Evolutionary conservation across 1,140 invertebrate species (phyloP).

Genomic region (Babylonia areolata): DNA sequence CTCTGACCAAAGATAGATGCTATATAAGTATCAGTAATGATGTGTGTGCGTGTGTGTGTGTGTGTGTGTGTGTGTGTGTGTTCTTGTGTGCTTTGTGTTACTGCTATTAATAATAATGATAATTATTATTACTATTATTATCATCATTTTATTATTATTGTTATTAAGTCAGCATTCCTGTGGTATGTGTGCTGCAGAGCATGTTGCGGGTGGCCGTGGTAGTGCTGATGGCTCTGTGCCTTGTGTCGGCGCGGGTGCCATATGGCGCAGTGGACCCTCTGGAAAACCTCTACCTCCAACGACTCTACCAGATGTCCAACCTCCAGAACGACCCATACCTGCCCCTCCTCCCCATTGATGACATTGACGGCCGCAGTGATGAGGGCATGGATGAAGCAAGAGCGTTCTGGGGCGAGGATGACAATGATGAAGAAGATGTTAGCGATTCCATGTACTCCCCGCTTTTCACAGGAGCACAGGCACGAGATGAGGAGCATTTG

Average conservation of each 20-base stretch:
- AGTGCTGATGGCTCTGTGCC: slow-evolving; percentile 21
- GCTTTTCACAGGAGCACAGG: slow-evolving; percentile 45
- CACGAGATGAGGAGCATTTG: slow-evolving; percentile 92
- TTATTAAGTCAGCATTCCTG: too few relatives aligned
- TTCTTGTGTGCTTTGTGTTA: too few relatives aligned
- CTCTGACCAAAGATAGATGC: too few relatives aligned
- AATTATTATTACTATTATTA: too few relatives aligned
- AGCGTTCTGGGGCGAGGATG: slow-evolving; percentile 28
- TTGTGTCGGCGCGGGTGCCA: slow-evolving; percentile 27
- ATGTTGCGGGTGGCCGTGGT: slow-evolving; percentile 28
- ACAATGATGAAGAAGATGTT: neutral
- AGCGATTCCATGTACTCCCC: slow-evolving; percentile 34
- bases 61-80: too few relatives aligned
- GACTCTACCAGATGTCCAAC: slow-evolving; percentile 43
- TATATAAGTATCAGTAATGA: too few relatives aligned
- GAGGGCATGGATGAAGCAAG: slow-evolving; percentile 29
- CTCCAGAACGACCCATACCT: slow-evolving; percentile 37
- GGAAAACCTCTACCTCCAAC: slow-evolving; percentile 44
- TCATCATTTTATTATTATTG: too few relatives aligned
- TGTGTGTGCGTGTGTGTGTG: too few relatives aligned
- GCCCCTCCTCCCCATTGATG: slow-evolving; percentile 30
- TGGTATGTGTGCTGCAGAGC: neutral
- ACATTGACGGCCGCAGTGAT: slow-evolving; percentile 37
- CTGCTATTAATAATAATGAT: too few relatives aligned
- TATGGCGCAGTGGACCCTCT: slow-evolving; percentile 24